Evolutionary conservation across 2,797 vertebrate species (phyloP), one percentile per base, ranked within the genome.

Genomic region (Rallus crepitans): DNA sequence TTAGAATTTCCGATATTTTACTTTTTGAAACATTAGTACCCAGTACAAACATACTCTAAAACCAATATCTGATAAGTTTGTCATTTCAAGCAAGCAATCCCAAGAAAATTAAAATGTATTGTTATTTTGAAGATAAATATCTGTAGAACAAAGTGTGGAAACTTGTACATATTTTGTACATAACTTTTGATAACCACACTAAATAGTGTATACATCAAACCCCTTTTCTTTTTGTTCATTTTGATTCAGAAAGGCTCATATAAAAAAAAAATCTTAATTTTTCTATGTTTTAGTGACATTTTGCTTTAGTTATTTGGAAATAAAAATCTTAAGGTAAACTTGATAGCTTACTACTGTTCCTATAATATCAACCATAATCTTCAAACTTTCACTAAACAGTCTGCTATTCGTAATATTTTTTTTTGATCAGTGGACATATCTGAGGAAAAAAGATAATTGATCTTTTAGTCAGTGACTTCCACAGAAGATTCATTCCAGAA

Each of bases 31-130:
- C 0, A 11, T 11, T 42, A 18, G 42, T 42, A 42, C 42, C 18
- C 17, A 42, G 42, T 19, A 31, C 3, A 69, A 42, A 15, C 2
- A 20, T 17, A 1, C 3, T 65, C 11, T 42, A 61, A 87, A 39
- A 0, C 0, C 1, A 57, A 1, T 33, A 27, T 33, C 30, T 63
- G 23, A 45, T 27, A 72, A 45, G 73, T 45, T 15, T 17, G 28
- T 45, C 0, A 7, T 63, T 91, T 73, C 11, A 82, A 42, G 17
- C 2, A 6, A 33, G 16, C 10, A 82, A 42, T 40, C 4, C 5
- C 47, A 71, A 27, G 11, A 52, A 73, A 69, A 23, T 15, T 6
- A n/a, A 53, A 79, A 33, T 9, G 8, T 5, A 1, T 23, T 28
- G 13, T 19, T 57, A 30, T n/a, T 91, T 75, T 59, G 5, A 75